Evolutionary conservation across 2,797 vertebrate genomes (phyloP).

Genomic region (Falco columbarius): DNA sequence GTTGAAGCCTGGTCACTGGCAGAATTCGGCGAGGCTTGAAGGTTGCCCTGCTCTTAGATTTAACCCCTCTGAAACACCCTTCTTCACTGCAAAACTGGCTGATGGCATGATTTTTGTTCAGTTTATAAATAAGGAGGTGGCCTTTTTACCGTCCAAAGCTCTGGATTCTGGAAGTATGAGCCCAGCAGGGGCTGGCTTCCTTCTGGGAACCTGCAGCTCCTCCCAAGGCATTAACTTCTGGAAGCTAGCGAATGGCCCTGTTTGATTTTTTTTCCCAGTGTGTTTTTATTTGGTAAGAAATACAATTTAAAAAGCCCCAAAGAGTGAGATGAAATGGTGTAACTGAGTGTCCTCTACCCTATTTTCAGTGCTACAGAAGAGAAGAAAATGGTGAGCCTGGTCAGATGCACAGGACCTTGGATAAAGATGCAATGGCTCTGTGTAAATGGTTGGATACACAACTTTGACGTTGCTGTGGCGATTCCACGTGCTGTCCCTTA

Average conservation of each 20-base stretch:
- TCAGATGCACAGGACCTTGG: neutral
- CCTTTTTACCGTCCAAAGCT: neutral
- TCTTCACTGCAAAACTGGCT: neutral
- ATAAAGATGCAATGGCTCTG: neutral
- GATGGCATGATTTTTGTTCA: neutral
- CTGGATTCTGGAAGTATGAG: neutral
- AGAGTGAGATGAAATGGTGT: neutral
- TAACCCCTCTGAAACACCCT: neutral
- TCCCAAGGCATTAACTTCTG: neutral
- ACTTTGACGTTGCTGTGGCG: neutral
- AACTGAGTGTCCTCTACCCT: neutral
- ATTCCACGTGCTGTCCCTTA: neutral
- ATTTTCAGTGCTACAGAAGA: neutral
- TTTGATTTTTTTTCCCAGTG: neutral
- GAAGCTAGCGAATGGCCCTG: neutral
- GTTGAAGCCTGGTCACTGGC: neutral
- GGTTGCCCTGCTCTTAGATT: neutral
- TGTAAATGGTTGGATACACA: neutral
- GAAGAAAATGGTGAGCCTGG: neutral
- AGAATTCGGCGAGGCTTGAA: neutral
- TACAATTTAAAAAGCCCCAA: neutral
- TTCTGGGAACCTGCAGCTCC: neutral
- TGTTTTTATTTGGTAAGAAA: neutral
- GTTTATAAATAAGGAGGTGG: neutral
- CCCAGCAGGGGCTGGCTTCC: neutral